These are phyloP conservation scores for Malthinus seriepunctatus DNA, from an alignment of 2,888 invertebrate species.

Conservation along the genomic window DNA sequence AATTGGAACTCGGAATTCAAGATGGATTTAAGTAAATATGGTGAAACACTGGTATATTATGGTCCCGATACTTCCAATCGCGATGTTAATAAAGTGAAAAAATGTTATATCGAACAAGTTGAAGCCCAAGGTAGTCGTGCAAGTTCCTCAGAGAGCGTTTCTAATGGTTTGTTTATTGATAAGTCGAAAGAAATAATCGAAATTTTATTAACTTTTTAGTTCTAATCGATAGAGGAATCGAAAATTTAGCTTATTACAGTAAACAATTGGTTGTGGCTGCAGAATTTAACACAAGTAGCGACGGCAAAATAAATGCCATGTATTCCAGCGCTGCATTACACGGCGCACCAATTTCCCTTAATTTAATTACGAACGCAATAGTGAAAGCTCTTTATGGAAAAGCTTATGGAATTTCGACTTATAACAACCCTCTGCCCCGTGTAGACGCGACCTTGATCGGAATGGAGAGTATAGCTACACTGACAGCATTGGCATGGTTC, in stretches of 20 bases:
- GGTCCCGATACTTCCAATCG: conserved; percentile 25
- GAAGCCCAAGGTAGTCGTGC: conserved; percentile 33
- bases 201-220: too few relatives aligned
- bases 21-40: conserved; percentile 48
- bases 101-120: conserved; percentile 35
- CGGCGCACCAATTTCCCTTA: conserved; percentile 58
- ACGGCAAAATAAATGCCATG: conserved; percentile 43
- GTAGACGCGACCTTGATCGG: too few relatives aligned
- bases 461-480: conserved; percentile 35
- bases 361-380: conserved; percentile 56
- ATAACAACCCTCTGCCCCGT: conserved; percentile 49
- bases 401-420: conserved; percentile 46
- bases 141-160: conserved; percentile 32
- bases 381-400: conserved; percentile 47
- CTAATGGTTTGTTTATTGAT: conserved; percentile 31
- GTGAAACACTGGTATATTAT: conserved; percentile 44
- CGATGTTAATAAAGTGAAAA: conserved; percentile 22
- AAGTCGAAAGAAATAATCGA: neutral
- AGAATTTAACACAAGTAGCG: conserved; percentile 49
- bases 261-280: conserved; percentile 56
- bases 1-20: conserved; percentile 37
- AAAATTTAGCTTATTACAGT: conserved; percentile 55
- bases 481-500: conserved; percentile 46
- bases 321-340: conserved; percentile 58
- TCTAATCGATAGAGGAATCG: conserved; percentile 49